Percentiles rank a stretch among this genome's conserved stretches.
Evolutionary conservation across 2,888 invertebrate genomes (phyloP).

Genomic region (Drosophila mercatorum): DNA sequence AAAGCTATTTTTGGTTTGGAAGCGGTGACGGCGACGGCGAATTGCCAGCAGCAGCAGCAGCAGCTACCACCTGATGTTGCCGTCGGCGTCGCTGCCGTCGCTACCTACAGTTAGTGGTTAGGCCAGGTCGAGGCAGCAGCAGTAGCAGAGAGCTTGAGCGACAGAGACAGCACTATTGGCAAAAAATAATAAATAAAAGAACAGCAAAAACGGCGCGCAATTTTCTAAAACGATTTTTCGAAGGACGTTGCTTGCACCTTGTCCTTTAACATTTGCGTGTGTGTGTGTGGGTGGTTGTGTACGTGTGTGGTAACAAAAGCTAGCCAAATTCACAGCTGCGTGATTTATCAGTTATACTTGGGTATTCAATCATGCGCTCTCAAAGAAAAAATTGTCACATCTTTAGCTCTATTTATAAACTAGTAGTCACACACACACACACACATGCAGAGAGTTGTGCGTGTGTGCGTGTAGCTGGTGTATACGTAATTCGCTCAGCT

Average conservation of each 20-base stretch:
- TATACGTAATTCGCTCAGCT: constrained; percentile 47
- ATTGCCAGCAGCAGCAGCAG: constrained; percentile 27
- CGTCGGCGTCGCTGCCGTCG: constrained; percentile 12
- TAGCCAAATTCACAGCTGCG: constrained; percentile 22
- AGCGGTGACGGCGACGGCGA: constrained; percentile 26
- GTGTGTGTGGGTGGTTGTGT: not conserved
- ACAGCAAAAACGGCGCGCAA: constrained; percentile 37
- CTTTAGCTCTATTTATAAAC: constrained; percentile 56
- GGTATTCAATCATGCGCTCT: constrained; percentile 56
- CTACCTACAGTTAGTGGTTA: constrained; percentile 44
- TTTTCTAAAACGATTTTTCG: constrained; percentile 21
- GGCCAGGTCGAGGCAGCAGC: constrained; percentile 57
- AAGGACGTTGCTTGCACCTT: constrained; percentile 32
- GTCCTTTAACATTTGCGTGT: not conserved
- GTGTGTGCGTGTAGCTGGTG: not conserved
- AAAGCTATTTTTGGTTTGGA: constrained; percentile 55
- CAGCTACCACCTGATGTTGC: constrained; percentile 55
- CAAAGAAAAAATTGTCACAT: constrained; percentile 51
- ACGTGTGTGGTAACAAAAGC: constrained; percentile 2
- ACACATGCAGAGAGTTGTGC: not conserved
- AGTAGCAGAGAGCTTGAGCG: constrained; percentile 10
- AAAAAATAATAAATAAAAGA: constrained; percentile 2
- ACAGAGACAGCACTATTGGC: constrained; percentile 6
- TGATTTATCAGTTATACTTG: constrained; percentile 48
- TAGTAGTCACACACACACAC: constrained; percentile 35